Evolutionary conservation across 2,888 invertebrate genomes (phyloP), one percentile per base, ranked within the genome.

Genomic region (Drosophila colorata): DNA sequence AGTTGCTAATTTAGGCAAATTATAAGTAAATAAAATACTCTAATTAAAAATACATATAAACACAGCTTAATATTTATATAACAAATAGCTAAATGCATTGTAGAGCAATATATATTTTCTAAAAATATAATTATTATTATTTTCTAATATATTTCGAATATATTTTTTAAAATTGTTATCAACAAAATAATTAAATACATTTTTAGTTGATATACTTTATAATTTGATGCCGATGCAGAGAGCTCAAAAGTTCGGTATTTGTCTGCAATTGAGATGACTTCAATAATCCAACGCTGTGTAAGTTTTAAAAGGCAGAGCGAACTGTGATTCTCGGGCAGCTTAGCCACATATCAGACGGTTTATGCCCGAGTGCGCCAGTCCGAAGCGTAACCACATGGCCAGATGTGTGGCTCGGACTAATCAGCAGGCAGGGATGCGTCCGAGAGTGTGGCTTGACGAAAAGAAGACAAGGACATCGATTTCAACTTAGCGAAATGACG

Each of bases 401-500:
- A 38, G 66, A 16, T 68, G n/a, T 41, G 35, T 43, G 51, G 38
- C 35, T 23, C n/a, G 63, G 55, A 46, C 56, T 63, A 69, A 69
- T 47, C 69, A 49, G 41, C 52, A 40, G 23, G 44, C 33, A 40
- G 44, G 56, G 70, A 51, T 55, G 43, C 55, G 38, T 31, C 28
- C 20, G n/a, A 13, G 28, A 51, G 56, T 2, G 33, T 7, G 46
- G 49, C 52, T 74, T 74, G 74, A 72, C 68, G 71, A 48, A 75
- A 74, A 74, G 76, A 61, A 68, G 74, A 74, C 74, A 74, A 76
- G 76, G 63, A 74, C 76, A 74, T 74, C 56, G 63, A 71, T 71
- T 74, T 74, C 11, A 76, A 76, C 76, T 74, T 74, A 74, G 38
- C 56, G 18, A 13, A 40, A 16, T 35, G 41, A 38, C 60, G 23